Conservation (phyloP, 2,888 invertebrate genomes). For the Trypoxylon attenuatum region DNA sequence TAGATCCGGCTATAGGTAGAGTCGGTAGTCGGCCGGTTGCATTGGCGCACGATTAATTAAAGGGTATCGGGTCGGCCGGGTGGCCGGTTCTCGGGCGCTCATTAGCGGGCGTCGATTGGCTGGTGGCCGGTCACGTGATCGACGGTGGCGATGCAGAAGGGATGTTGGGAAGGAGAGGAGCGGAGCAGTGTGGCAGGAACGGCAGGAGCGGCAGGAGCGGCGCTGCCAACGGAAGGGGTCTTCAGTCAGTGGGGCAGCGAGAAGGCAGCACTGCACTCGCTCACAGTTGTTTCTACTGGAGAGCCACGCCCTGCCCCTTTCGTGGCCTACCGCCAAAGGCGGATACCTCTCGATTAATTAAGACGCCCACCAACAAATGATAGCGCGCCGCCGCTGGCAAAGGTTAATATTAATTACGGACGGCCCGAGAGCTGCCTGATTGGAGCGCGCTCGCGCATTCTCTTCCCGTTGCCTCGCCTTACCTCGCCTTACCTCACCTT, state of each 20-base stretch:
- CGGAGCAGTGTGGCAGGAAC: conserved; percentile 27
- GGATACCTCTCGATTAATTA: conserved; percentile 71
- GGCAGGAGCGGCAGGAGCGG: conserved; percentile 34
- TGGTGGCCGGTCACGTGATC: conserved; percentile 63
- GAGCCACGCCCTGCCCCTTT: conserved; percentile 72
- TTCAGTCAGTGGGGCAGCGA: conserved; percentile 48
- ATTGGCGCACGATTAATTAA: conserved; percentile 51
- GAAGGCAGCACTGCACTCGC: conserved; percentile 57
- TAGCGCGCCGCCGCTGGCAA: conserved; percentile 45
- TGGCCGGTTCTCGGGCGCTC: conserved; percentile 46
- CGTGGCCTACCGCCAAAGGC: conserved; percentile 69
- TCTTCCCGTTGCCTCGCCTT: not conserved
- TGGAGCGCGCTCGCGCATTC: conserved; percentile 29
- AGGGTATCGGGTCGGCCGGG: conserved; percentile 45
- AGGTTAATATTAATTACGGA: conserved; percentile 45
- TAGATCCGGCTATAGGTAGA: not conserved
- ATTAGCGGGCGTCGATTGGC: conserved; percentile 72
- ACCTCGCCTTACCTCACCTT: not conserved
- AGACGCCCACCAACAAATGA: conserved; percentile 73
- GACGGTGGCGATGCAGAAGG: conserved; percentile 51
- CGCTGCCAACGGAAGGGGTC: conserved; percentile 18
- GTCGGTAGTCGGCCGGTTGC: conserved; percentile 20
- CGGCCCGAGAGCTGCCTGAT: conserved; percentile 35
- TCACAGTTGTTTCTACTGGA: conserved; percentile 71
- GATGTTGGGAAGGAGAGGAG: conserved; percentile 44